These are phyloP conservation scores for Pomacea maculata DNA, from an alignment of 1,140 invertebrate species.

Conservation along the genomic window DNA sequence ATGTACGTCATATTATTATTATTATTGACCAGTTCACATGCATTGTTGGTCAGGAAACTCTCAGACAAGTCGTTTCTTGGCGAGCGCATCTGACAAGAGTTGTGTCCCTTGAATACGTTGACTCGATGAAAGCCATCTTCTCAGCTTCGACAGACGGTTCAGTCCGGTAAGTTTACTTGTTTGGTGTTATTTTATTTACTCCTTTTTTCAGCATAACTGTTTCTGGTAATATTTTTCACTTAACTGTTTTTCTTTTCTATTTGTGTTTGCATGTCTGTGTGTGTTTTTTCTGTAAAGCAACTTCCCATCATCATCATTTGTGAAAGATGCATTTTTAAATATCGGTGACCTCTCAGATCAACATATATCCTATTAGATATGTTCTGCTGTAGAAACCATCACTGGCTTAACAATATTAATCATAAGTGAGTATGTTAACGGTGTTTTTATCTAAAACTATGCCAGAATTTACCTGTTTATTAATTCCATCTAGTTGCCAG, in stretches of 20 bases:
- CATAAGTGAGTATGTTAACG: neutral
- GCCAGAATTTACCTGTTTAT: neutral
- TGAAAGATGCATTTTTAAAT: too few species aligned
- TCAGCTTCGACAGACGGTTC: conserved; percentile 63
- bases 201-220: too few species aligned
- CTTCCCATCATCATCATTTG: too few species aligned
- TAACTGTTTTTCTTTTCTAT: too few species aligned
- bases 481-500: neutral
- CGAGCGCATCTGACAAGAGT: conserved; percentile 58
- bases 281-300: neutral
- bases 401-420: too few species aligned
- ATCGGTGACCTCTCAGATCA: too few species aligned
- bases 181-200: too few species aligned
- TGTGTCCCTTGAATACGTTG: conserved; percentile 54
- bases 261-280: too few species aligned
- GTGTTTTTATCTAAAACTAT: neutral
- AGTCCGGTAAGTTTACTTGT: conserved; percentile 47
- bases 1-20: too few species aligned
- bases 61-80: conserved; percentile 61
- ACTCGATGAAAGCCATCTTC: conserved; percentile 48
- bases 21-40: neutral
- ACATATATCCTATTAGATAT: too few species aligned
- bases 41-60: conserved; percentile 34
- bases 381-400: too few species aligned
- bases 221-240: too few species aligned